Conservation (phyloP, 2,797 vertebrate genomes). For the Euphonia xanthogaster region DNA sequence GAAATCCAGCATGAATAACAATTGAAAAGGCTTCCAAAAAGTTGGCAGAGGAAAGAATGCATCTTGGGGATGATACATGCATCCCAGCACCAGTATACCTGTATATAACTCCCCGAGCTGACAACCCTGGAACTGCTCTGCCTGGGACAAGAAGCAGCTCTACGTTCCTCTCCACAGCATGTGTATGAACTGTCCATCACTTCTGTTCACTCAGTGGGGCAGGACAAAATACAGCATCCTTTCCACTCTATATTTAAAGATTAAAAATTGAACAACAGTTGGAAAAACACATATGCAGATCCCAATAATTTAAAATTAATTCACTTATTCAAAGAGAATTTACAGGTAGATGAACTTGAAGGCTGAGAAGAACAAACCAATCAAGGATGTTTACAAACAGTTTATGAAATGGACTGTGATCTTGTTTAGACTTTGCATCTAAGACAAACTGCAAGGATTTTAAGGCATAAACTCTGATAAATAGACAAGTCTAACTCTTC, state of each 20-base stretch:
- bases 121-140: neutral
- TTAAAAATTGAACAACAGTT: neutral
- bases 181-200: neutral
- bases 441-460: neutral
- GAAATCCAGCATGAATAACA: neutral
- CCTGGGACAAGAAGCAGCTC: neutral
- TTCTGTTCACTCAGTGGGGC: neutral
- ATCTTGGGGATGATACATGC: neutral
- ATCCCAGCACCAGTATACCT: neutral
- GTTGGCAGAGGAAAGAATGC: neutral
- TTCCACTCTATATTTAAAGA: neutral
- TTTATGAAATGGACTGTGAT: neutral
- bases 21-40: neutral
- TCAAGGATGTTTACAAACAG: neutral
- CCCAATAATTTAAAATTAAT: neutral
- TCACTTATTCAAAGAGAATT: neutral
- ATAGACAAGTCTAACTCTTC: neutral
- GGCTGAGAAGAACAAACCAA: neutral
- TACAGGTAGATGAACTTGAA: neutral
- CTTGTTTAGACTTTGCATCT: neutral
- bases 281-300: neutral
- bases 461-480: neutral
- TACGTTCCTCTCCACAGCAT: neutral
- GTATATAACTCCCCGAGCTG: neutral
- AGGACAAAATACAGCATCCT: neutral